A percentile compares a stretch with the other conserved stretches of the same genome.
phyloP scores from a whole-genome alignment of 2,797 vertebrate genomes.

The Enteromius argenteus region DNA sequence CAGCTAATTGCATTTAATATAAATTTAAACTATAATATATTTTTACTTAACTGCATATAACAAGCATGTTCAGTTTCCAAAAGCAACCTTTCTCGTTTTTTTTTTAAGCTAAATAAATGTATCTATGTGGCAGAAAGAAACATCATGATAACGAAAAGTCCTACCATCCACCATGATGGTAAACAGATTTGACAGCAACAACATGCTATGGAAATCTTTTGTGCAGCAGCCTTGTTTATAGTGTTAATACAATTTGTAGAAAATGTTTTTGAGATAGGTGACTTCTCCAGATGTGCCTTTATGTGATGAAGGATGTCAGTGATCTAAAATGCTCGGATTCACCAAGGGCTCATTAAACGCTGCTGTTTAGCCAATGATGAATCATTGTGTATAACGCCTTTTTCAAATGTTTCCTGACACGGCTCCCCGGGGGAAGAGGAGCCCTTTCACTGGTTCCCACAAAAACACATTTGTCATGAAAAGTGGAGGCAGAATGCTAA shows the following conservation, averaged over 20 bases:
- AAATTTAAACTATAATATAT: not conserved
- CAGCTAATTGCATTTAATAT: not conserved
- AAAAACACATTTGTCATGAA: conserved; percentile 51
- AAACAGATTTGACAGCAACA: conserved; percentile 6
- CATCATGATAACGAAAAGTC: not conserved
- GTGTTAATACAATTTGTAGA: conserved; percentile 13
- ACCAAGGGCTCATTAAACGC: conserved; percentile 28
- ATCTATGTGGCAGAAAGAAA: not conserved
- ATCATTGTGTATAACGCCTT: conserved; percentile 48
- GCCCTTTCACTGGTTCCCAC: conserved; percentile 46
- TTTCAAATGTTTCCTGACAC: conserved; percentile 50
- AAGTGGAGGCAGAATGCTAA: conserved; percentile 45
- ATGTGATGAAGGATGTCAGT: conserved; percentile 28
- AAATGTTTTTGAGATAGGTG: not conserved
- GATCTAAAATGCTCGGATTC: conserved; percentile 1
- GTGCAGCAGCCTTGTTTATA: not conserved
- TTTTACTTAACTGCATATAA: not conserved
- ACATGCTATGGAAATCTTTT: not conserved
- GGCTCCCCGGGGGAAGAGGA: conserved; percentile 30
- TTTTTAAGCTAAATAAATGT: not conserved
- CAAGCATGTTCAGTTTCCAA: not conserved
- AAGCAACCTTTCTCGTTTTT: not conserved
- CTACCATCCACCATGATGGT: not conserved
- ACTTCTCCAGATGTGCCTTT: conserved; percentile 37
- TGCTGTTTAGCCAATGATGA: conserved; percentile 54